Evolutionary conservation across 2,797 vertebrate species (phyloP), one percentile per base, ranked within the genome.

Genomic region (Microcaecilia unicolor): DNA sequence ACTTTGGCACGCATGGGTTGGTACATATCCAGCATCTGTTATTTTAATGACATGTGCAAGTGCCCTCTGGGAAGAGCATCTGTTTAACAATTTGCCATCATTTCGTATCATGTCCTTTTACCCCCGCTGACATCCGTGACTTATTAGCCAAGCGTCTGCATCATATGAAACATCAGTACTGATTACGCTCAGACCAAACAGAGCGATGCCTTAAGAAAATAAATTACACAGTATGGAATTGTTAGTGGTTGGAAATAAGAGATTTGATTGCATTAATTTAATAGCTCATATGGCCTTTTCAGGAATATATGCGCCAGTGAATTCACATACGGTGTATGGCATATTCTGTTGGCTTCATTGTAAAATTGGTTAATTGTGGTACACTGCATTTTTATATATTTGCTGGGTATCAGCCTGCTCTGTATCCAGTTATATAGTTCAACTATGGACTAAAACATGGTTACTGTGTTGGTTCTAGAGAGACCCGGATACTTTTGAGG

Each of bases 141-240:
- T 56, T 55, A 25, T 43, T 41, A 48, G 12, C 44, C 35, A 24
- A 18, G 9, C 41, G 6, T 3, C 20, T 39, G 43, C 35, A 7
- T 52, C 37, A 51, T 16, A 1, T 42, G 22, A 53, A 41, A 28
- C 17, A 44, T 14, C 18, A 29, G 31, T 28, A 67, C 39, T 43
- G 25, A 18, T 33, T 13, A 23, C 33, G 10, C 13, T 27, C 20
- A 51, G 51, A 51, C 39, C 36, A 60, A 36, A 18, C 42, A 39
- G 57, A 49, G 18, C 37, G 51, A 55, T 43, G 32, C 51, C 30
- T 41, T 35, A 25, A 50, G 54, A 55, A 51, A 68, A 56, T 18
- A 30, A 55, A 28, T 51, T 69, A 44, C 53, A 22, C 55, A 61
- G 58, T 56, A 32, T 49, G 56, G 34, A 48, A 43, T 37, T 47